Conservation (phyloP, 2,888 invertebrate species). For the Meteorus colon region DNA sequence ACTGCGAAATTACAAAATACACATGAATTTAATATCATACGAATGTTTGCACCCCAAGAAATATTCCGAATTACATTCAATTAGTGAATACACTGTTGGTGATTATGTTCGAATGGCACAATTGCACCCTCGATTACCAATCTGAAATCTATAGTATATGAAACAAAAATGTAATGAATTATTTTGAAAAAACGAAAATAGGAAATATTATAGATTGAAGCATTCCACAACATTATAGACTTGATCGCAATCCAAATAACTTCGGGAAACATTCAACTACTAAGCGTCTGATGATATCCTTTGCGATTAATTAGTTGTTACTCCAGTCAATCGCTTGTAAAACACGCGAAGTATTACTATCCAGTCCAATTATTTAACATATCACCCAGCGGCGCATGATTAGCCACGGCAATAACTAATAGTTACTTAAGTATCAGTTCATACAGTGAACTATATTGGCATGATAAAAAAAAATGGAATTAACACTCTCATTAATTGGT, state of each 20-base stretch:
- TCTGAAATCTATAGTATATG: not conserved
- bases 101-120: not conserved
- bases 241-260: not conserved
- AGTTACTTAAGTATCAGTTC: not conserved
- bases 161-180: not conserved
- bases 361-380: constrained; percentile 24
- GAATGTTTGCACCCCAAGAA: not conserved
- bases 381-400: not conserved
- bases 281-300: constrained; percentile 24
- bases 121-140: not conserved
- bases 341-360: not conserved
- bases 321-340: constrained; percentile 20
- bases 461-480: not conserved
- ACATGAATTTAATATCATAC: not conserved
- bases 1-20: constrained; percentile 23
- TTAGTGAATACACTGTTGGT: not conserved
- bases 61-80: not conserved
- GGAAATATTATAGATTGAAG: not conserved
- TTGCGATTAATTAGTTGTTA: constrained; percentile 33
- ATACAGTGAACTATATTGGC: not conserved
- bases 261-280: not conserved
- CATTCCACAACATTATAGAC: not conserved
- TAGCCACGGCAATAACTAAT: not conserved
- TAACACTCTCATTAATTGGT: no score
- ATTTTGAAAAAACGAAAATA: not conserved